A percentile compares a stretch with the other conserved stretches of the same genome.
Evolutionary conservation across 2,888 invertebrate species (phyloP).

Genomic region (Loripinus fragilis): DNA sequence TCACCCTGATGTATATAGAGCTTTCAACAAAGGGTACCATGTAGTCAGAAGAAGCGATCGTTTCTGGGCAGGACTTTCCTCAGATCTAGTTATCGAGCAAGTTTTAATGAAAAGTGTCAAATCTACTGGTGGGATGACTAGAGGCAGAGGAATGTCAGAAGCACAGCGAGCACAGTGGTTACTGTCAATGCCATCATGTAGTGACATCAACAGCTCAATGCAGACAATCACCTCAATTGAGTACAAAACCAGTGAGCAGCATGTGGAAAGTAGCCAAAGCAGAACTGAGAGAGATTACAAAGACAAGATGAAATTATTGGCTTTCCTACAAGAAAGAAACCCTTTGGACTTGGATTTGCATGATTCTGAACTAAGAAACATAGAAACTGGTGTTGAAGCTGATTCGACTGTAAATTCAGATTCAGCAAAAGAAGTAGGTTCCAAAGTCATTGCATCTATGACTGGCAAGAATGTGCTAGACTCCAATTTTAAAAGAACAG

Average conservation of each 20-base stretch:
- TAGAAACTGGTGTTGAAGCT: constrained; percentile 9
- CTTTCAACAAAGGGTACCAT: too few relatives aligned
- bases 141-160: too few relatives aligned
- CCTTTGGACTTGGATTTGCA: constrained; percentile 21
- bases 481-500: constrained; percentile 30
- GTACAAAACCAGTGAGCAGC: constrained; percentile 21
- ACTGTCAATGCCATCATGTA: too few relatives aligned
- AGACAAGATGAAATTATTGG: neutral
- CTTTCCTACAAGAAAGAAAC: constrained; percentile 16
- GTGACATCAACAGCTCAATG: constrained; percentile 26
- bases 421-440: constrained; percentile 38
- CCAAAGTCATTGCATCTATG: constrained; percentile 39
- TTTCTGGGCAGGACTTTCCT: neutral
- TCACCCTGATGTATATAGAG: neutral
- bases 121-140: too few relatives aligned
- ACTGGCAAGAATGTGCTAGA: constrained; percentile 32
- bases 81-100: neutral
- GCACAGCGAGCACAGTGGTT: too few relatives aligned
- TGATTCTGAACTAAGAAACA: constrained; percentile 32
- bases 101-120: neutral
- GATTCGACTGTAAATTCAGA: neutral
- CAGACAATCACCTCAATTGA: constrained; percentile 29
- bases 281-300: constrained; percentile 17
- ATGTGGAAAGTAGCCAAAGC: constrained; percentile 8
- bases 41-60: too few relatives aligned